Evolutionary conservation across 2,113 vertebrate species (phyloP), one percentile per base, ranked within the genome.

Genomic region (Salvelinus namaycush): DNA sequence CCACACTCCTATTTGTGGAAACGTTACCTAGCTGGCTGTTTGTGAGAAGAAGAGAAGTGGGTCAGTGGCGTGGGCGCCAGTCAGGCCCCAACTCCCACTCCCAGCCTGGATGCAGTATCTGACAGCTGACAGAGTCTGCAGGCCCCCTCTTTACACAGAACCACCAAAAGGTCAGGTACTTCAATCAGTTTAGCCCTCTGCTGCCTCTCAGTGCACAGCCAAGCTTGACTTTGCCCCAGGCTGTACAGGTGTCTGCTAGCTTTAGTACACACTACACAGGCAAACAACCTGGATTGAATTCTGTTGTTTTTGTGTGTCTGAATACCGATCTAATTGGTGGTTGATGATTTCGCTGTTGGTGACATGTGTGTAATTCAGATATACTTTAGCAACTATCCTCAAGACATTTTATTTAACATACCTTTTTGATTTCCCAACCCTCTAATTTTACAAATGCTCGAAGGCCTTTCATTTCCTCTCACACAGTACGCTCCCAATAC

Each of bases 121-220:
- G 88, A 87, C 93, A 93, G 92, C 90, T 92, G 91, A 87, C 88
- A 92, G 91, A 93, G 87, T 90, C 89, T 90, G 87, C 89, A 89
- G 89, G 79, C 88, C 83, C 70, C 84, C 84, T 79, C 85, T 89
- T 86, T 85, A 83, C 88, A 90, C 84, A 88, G 84, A 76, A 82
- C 78, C 86, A 88, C 87, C 83, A 83, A 92, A 91, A 91, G 90
- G 87, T 90, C 88, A 91, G 79, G 51, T 86, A 86, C 89, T 89
- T 90, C 85, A 89, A 84, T 87, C 90, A 86, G 83, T 86, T 79
- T 78, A n/a, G 1, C 79, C 87, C 82, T 82, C 83, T 69, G 75
- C 81, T 73, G n/a, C 79, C 80, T 82, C 76, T 67, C 66, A 73
- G 44, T 11, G 11, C 79, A 26, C 57, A 26, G 49, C 79, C 39